phyloP scores from a whole-genome alignment of 1,140 invertebrate genomes.

The Mya arenaria region DNA sequence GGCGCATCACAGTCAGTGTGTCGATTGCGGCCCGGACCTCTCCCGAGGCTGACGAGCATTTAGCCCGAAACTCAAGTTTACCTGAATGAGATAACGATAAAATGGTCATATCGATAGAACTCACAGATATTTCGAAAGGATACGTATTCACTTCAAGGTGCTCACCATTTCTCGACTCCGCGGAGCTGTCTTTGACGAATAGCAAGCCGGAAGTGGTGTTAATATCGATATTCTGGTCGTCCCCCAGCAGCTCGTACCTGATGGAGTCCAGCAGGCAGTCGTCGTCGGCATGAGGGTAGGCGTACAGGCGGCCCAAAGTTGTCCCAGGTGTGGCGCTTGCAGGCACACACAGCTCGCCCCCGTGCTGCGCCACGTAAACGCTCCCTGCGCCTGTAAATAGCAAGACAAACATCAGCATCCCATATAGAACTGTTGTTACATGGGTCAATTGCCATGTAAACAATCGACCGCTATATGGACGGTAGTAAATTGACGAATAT shows the following conservation, averaged over 20 bases:
- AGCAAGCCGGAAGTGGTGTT: not conserved
- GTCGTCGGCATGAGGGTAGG: conserved; percentile 1
- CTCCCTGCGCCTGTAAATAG: conserved; percentile 27
- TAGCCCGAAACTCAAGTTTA: too few species aligned
- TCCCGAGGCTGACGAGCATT: not conserved
- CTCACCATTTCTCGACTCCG: too few species aligned
- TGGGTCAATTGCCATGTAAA: too few species aligned
- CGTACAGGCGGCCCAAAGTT: conserved; percentile 20
- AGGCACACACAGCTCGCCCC: conserved; percentile 29
- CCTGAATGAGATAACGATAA: not conserved
- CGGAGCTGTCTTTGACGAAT: not conserved
- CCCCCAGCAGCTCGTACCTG: not conserved
- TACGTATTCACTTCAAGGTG: too few species aligned
- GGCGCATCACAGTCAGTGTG: not conserved
- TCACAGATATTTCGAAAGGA: not conserved
- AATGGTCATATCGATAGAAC: not conserved
- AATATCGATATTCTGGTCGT: not conserved
- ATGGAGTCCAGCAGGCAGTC: not conserved
- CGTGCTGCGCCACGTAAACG: conserved; percentile 41
- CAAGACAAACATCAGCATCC: too few species aligned
- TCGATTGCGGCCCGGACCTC: not conserved
- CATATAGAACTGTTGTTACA: too few species aligned
- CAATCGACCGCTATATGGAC: too few species aligned
- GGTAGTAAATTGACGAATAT: conserved; percentile 7
- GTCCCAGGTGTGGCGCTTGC: not conserved